Percentiles rank a stretch among this genome's conserved stretches.
phyloP scores from a whole-genome alignment of 1,140 invertebrate species.

The Brachionus asplanchnoidis region DNA sequence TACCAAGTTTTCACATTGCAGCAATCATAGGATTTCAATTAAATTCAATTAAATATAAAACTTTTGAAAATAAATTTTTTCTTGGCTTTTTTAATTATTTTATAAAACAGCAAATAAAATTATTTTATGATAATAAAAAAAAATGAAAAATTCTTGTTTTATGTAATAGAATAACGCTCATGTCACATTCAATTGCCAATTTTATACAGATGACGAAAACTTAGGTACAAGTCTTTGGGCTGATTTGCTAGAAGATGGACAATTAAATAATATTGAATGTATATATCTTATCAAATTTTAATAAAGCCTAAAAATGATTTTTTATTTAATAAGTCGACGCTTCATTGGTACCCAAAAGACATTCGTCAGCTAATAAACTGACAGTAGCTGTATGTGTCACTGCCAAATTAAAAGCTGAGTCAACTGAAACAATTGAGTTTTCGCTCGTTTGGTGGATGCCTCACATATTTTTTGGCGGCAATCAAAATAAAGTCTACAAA shows the following conservation, averaged over 20 bases:
- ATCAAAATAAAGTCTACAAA: not conserved
- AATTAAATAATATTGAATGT: constrained; percentile 4
- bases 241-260: constrained; percentile 35
- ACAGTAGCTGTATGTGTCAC: constrained; percentile 54
- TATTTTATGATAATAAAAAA: too few species aligned
- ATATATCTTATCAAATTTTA: not conserved
- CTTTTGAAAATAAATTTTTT: too few species aligned
- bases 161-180: not conserved
- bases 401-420: constrained; percentile 58
- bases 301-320: not conserved
- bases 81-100: too few species aligned
- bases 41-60: too few species aligned
- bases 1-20: too few species aligned
- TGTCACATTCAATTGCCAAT: constrained; percentile 31
- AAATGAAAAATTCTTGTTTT: not conserved
- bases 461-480: constrained; percentile 65
- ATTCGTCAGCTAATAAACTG: constrained; percentile 49
- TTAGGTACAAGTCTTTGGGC: constrained; percentile 27
- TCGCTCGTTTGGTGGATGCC: constrained; percentile 82
- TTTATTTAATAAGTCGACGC: constrained; percentile 43
- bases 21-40: too few species aligned
- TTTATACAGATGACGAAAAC: constrained; percentile 33
- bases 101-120: too few species aligned
- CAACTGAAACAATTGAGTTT: constrained; percentile 64
- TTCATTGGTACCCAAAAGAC: constrained; percentile 42